These are phyloP conservation scores for Hypena proboscidalis DNA, from an alignment of 2,888 invertebrate species.

Conservation along the genomic window DNA sequence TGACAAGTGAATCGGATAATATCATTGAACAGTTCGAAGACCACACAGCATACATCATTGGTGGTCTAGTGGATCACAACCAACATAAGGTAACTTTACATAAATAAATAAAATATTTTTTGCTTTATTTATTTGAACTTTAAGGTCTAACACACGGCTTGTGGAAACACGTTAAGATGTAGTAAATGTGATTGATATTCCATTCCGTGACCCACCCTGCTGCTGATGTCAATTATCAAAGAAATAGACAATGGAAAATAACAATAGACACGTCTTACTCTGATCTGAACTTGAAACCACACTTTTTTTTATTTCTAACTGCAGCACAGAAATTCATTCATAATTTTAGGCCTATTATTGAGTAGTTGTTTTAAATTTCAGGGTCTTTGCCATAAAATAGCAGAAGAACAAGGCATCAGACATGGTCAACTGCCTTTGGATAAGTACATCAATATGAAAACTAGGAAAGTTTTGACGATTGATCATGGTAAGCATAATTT, in stretches of 20 bases:
- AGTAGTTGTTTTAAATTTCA: constrained; percentile 63
- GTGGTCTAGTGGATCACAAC: constrained; percentile 99
- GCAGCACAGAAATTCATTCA: too few relatives aligned
- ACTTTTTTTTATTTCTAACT: too few relatives aligned
- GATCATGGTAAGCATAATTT: constrained; percentile 91
- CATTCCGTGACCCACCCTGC: too few relatives aligned
- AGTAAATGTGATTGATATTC: too few relatives aligned
- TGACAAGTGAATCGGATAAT: constrained; percentile 97
- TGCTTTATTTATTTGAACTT: neutral
- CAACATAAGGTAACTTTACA: constrained; percentile 89
- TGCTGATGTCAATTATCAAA: too few relatives aligned
- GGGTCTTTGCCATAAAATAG: constrained; percentile 94
- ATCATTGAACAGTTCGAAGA: constrained; percentile 90
- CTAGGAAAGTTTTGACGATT: constrained; percentile 96
- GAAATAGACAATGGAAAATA: too few relatives aligned
- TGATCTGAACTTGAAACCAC: too few relatives aligned
- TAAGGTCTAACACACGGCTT: too few relatives aligned
- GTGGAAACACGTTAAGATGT: too few relatives aligned
- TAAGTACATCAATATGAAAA: constrained; percentile 95
- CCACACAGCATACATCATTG: constrained; percentile 95
- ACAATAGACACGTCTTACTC: too few relatives aligned
- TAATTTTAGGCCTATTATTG: neutral
- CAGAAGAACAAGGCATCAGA: constrained; percentile 89
- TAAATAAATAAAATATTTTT: too few relatives aligned
- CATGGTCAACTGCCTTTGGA: constrained; percentile 96